Base-by-base conservation (phyloP, 2,797 vertebrate genomes). In the Alfaro cultratus region DNA sequence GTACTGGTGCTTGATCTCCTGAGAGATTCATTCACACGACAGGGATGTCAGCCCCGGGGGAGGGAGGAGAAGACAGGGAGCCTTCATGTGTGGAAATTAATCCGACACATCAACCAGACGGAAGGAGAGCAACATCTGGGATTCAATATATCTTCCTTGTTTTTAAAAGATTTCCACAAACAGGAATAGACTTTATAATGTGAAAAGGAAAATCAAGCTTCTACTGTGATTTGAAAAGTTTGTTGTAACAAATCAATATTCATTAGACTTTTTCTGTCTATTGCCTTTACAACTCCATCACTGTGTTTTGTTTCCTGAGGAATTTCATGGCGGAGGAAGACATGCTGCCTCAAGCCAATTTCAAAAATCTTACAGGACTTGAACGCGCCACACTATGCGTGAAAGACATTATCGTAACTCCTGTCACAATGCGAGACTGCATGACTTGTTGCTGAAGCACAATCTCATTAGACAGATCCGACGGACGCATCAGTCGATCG, bases 1-100 rank as follows among this genome's bases (percentile, higher is more conserved):
- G 46, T 43, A 36, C 77, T 57, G 67, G 83, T 41, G 84, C 80
- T 73, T 29, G 16, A 87, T 89, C 86, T 89, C 88, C 76, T 1
- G 77, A 80, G 92, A 85, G 85, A 86, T 78, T 90, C 76, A 87
- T 86, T 85, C 80, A 83, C 87, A 83, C 36, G 34, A 79, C 71
- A 49, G 9, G 1, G 67, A 77, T 62, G 72, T 21, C 82, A 82
- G 31, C 21, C 78, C 80, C 10, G 53, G 26, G 85, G 86, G 78
- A 55, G 0, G 0, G 45, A 5, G 13, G 64, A 62, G 75, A 83
- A 85, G 88, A 85, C 85, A 74, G 73, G 86, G 82, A 74, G 60
- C 76, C 16, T 77, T 73, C 57, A 81, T 39, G 36, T 77, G 77
- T 80, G 74, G 67, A 75, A 86, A 88, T 87, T 13, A 85, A 77